These are phyloP conservation scores for Ferrisia virgata DNA, from an alignment of 2,888 invertebrate species.

Conservation along the genomic window DNA sequence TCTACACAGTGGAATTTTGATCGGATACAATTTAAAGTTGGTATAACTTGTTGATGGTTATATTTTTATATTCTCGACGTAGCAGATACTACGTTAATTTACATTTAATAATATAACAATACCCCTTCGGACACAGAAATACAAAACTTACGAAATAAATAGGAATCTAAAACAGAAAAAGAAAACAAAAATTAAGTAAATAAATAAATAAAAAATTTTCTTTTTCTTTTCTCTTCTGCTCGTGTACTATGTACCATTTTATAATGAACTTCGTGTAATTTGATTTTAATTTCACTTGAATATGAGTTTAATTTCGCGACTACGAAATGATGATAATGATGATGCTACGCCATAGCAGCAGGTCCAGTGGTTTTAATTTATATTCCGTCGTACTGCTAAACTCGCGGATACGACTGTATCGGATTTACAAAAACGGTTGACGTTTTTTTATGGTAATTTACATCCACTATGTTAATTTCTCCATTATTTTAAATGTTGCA, in stretches of 20 bases:
- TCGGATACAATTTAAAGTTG: not conserved
- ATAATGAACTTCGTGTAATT: not conserved
- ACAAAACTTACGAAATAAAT: no score
- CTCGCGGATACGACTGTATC: no score
- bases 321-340: not conserved
- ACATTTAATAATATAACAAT: not conserved
- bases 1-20: no score
- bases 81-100: not conserved
- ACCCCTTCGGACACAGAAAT: not conserved
- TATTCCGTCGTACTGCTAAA: not conserved
- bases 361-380: conserved; percentile 12
- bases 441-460: conserved; percentile 8
- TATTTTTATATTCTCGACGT: not conserved
- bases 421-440: not conserved
- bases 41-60: not conserved
- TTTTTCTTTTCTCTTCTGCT: not conserved
- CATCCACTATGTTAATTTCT: conserved; percentile 4
- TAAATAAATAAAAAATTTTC: not conserved
- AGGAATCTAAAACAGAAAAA: no score
- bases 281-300: conserved; percentile 7
- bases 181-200: no score
- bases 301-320: conserved; percentile 9
- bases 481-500: conserved; percentile 5
- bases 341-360: not conserved
- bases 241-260: not conserved